phyloP scores from a whole-genome alignment of 1,140 invertebrate species.

The Drosophila arawakana region DNA sequence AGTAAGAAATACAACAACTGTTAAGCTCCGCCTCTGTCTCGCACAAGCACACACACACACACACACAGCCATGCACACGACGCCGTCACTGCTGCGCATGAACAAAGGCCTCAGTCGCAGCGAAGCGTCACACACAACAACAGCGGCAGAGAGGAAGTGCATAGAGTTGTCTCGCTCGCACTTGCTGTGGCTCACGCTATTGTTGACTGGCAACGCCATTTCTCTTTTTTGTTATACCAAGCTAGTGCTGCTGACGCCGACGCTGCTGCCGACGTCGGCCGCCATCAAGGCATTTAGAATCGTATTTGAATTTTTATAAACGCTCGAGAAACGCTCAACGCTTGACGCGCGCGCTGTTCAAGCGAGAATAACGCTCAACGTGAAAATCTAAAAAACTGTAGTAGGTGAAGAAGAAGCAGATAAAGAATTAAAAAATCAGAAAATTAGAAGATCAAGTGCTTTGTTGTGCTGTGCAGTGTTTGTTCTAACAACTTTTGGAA shows the following conservation, averaged over 20 bases:
- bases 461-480: slow-evolving; percentile 14
- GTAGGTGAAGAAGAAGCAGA: slow-evolving; percentile 3
- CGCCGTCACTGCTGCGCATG: slow-evolving; percentile 62
- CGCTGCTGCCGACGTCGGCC: slow-evolving; percentile 44
- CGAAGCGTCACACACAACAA: slow-evolving; percentile 9
- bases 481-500: background rate
- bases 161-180: slow-evolving; percentile 61
- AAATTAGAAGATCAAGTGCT: slow-evolving; percentile 1
- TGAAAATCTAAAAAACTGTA: background rate
- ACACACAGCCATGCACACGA: background rate
- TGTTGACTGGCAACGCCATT: slow-evolving; percentile 59
- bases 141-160: slow-evolving; percentile 42
- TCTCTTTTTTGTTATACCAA: slow-evolving; percentile 48
- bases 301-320: slow-evolving; percentile 84
- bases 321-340: slow-evolving; percentile 77
- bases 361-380: slow-evolving; percentile 33
- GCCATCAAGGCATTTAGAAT: slow-evolving; percentile 76
- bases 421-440: background rate
- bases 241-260: slow-evolving; percentile 40
- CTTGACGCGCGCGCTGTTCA: slow-evolving; percentile 76
- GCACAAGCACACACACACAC: slow-evolving; percentile 23
- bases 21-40: slow-evolving; percentile 66
- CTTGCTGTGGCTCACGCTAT: background rate
- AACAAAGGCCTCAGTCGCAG: slow-evolving; percentile 60
- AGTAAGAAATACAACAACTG: slow-evolving; percentile 27